Evolutionary conservation across 2,113 vertebrate species (phyloP), one percentile per base, ranked within the genome.

Genomic region (Felis chaus): DNA sequence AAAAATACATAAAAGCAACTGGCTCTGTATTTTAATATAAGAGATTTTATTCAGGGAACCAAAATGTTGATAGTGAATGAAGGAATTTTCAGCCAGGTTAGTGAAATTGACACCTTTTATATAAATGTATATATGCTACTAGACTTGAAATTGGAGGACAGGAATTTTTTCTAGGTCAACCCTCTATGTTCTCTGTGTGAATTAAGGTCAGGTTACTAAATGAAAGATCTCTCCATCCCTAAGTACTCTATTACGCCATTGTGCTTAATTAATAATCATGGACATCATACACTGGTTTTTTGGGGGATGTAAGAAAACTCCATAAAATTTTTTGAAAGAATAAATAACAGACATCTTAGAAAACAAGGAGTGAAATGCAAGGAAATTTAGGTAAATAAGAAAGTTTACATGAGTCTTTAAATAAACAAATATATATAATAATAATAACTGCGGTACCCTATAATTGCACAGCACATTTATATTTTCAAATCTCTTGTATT

Each of bases 331-430:
- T 3, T 11, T 33, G 73, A 88, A 31, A n/a, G 10, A 89, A 69
- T 81, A 69, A 76, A 74, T 45, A 73, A 57, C 2, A 79, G 29
- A 29, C 25, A 86, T 21, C 25, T 89, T 68, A 90, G 82, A 39
- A 79, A 97, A 57, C 10, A 83, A n/a, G 5, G 7, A 78, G 2
- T n/a, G 73, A 89, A 97, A 73, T 63, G 41, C n/a, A 95, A 97
- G 29, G 10, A 78, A 78, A 92, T 74, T 63, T 36, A 91, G 55
- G 66, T 61, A 55, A 74, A 16, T 69, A 80, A 96, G 45, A 91
- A 91, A 10, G 10, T 74, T 36, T 84, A 10, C 3, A 41, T 31
- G 23, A 90, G 74, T 84, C 65, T 89, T 93, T 88, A 96, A 76
- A 89, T 78, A 85, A 27, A 83, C 53, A 0, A 82, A 91, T 45